A percentile compares a stretch with the other conserved stretches of the same genome.
Evolutionary conservation across 2,888 invertebrate species (phyloP).

Genomic region (Habroteleia sp.): DNA sequence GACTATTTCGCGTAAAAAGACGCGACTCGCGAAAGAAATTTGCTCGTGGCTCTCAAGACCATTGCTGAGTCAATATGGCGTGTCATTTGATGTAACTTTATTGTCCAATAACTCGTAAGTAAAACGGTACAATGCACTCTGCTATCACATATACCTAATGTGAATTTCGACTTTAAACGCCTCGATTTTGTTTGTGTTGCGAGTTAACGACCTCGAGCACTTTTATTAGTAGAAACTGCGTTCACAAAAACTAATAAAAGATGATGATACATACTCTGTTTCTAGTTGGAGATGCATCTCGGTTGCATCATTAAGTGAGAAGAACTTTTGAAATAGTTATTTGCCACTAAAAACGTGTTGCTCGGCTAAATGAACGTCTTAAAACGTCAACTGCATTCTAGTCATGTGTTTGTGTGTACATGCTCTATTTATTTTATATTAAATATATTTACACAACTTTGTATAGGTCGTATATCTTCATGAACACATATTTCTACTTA

Average conservation of each 20-base stretch:
- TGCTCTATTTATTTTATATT: too few relatives aligned
- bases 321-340: neutral
- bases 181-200: conserved; percentile 35
- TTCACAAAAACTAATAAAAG: conserved; percentile 41
- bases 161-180: conserved; percentile 43
- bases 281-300: conserved; percentile 2
- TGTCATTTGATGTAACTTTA: conserved; percentile 54
- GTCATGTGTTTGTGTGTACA: too few relatives aligned
- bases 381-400: too few relatives aligned
- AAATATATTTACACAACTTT: too few relatives aligned
- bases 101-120: conserved; percentile 61
- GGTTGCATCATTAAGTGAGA: neutral
- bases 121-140: conserved; percentile 48
- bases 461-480: too few relatives aligned
- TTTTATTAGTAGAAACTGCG: conserved; percentile 22
- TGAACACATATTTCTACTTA: too few relatives aligned
- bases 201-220: conserved; percentile 43
- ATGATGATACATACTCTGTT: conserved; percentile 18
- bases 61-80: conserved; percentile 45
- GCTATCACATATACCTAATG: conserved; percentile 46
- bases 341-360: neutral
- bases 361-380: neutral
- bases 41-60: conserved; percentile 47
- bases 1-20: conserved; percentile 34
- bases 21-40: conserved; percentile 24